Percentiles rank a stretch among this genome's conserved stretches.
These are phyloP conservation scores for Leptodirus hochenwartii DNA, from an alignment of 2,888 invertebrate genomes.

Conservation along the genomic window DNA sequence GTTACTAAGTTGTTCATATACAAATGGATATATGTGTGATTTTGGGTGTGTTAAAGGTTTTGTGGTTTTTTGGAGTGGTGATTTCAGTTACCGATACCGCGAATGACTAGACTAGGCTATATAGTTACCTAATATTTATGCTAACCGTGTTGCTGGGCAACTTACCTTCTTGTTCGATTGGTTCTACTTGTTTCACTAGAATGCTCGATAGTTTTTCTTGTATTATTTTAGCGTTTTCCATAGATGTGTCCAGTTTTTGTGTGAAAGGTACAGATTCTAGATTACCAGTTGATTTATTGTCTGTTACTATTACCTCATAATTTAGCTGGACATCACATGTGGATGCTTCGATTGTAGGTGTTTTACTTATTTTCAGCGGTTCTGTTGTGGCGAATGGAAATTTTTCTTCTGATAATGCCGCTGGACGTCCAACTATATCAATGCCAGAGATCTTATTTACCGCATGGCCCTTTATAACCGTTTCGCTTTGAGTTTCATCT, in stretches of 20 bases:
- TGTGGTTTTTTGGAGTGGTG: slow-evolving; percentile 8
- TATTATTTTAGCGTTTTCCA: slow-evolving; percentile 23
- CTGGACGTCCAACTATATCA: slow-evolving; percentile 27
- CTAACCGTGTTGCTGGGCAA: slow-evolving; percentile 14
- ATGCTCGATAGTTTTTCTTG: slow-evolving; percentile 25
- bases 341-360: slow-evolving; percentile 18
- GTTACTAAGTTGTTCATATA: slow-evolving; percentile 8
- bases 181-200: slow-evolving; percentile 29
- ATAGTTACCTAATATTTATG: slow-evolving; percentile 8
- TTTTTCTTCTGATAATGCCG: slow-evolving; percentile 26
- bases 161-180: slow-evolving; percentile 32
- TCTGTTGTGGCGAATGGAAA: slow-evolving; percentile 17
- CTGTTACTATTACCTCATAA: slow-evolving; percentile 30
- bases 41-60: slow-evolving; percentile 9
- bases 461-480: slow-evolving; percentile 26
- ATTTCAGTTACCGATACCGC: slow-evolving; percentile 1
- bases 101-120: no score
- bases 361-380: slow-evolving; percentile 10
- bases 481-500: slow-evolving; percentile 23
- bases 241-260: slow-evolving; percentile 27
- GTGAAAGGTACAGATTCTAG: slow-evolving; percentile 26
- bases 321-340: slow-evolving; percentile 15
- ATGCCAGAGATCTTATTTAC: slow-evolving; percentile 28
- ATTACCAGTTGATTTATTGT: slow-evolving; percentile 25
- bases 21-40: slow-evolving; percentile 9